phyloP scores from a whole-genome alignment of 2,888 invertebrate species.

The Conomelus anceps region DNA sequence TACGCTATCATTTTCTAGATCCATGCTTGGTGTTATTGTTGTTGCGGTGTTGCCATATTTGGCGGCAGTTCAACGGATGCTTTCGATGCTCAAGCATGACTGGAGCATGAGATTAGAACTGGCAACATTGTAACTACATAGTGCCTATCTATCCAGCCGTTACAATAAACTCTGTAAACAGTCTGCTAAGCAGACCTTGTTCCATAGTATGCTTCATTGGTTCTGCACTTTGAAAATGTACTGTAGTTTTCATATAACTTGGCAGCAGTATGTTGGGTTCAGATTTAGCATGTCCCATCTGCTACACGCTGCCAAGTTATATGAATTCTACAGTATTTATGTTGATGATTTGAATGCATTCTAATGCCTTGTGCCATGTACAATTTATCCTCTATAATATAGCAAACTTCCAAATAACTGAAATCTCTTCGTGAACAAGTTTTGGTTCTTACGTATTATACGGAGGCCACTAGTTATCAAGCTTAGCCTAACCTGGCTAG shows the following conservation, averaged over 20 bases:
- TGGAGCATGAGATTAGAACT: not conserved
- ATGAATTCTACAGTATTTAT: too few relatives aligned
- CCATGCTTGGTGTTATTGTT: not conserved
- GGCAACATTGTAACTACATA: not conserved
- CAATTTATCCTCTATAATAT: too few relatives aligned
- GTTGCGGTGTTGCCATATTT: not conserved
- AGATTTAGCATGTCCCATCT: too few relatives aligned
- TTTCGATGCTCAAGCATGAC: not conserved
- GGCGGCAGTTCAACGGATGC: not conserved
- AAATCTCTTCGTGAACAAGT: too few relatives aligned
- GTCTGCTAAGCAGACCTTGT: not conserved
- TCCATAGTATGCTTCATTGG: not conserved
- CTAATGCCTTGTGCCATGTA: too few relatives aligned
- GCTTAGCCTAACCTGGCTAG: too few relatives aligned
- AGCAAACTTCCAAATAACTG: too few relatives aligned
- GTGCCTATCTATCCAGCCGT: not conserved
- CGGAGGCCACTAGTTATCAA: too few relatives aligned
- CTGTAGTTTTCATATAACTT: not conserved
- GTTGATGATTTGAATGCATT: too few relatives aligned
- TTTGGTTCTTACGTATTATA: too few relatives aligned
- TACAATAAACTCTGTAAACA: not conserved
- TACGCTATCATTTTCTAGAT: not conserved
- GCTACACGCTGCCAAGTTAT: too few relatives aligned
- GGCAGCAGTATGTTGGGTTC: not conserved
- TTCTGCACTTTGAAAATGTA: not conserved